These are phyloP conservation scores for Pedicia rivosa DNA, from an alignment of 2,888 invertebrate species.

Conservation along the genomic window DNA sequence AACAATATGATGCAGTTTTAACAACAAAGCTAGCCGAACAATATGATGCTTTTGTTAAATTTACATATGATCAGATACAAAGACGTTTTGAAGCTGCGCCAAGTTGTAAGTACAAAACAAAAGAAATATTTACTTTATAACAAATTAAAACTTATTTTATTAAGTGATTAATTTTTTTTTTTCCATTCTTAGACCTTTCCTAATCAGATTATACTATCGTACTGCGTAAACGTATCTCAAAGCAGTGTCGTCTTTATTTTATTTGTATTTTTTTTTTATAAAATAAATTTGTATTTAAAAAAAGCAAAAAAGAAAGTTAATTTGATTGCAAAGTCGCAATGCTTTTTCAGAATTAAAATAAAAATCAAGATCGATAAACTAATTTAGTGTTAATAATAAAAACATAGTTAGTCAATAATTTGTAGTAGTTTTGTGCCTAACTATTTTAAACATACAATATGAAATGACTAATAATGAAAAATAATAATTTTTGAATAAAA, in stretches of 20 bases:
- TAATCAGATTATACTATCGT: conserved; percentile 23
- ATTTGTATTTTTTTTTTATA: too few species aligned
- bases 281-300: too few species aligned
- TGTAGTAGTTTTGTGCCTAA: conserved; percentile 7
- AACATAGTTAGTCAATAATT: conserved; percentile 1
- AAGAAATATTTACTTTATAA: conserved; percentile 5
- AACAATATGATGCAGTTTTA: conserved; percentile 88
- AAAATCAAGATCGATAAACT: too few species aligned
- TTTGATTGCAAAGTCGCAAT: too few species aligned
- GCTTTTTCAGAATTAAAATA: too few species aligned
- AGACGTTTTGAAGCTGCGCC: conserved; percentile 42
- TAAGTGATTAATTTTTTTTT: neutral
- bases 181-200: conserved; percentile 24
- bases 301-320: too few species aligned
- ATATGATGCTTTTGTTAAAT: conserved; percentile 97
- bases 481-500: too few species aligned
- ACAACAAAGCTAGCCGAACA: conserved; percentile 92
- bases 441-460: neutral
- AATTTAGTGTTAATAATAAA: neutral
- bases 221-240: too few species aligned
- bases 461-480: conserved; percentile 3
- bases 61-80: conserved; percentile 94
- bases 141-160: neutral
- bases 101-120: conserved; percentile 24
- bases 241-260: too few species aligned